Conservation (phyloP, 1,140 invertebrate species). For the Heliconius congener region DNA sequence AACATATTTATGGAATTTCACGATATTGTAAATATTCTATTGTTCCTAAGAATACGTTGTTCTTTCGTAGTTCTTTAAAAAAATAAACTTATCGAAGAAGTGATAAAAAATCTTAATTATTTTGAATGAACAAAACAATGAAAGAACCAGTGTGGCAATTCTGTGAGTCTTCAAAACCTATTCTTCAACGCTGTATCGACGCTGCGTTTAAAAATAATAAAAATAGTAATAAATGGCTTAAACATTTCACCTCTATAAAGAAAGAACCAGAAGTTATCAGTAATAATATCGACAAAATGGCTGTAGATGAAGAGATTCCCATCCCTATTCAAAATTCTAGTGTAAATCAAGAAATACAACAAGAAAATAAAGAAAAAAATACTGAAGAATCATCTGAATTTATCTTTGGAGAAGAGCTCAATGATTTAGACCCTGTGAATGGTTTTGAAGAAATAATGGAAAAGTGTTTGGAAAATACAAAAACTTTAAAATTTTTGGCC, state of each 20-base stretch:
- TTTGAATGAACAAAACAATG: not conserved
- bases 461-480: constrained; percentile 36
- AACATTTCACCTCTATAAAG: constrained; percentile 17
- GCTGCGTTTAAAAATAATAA: not conserved
- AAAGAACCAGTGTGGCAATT: constrained; percentile 28
- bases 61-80: too few species aligned
- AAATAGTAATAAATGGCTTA: constrained; percentile 34
- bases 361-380: not conserved
- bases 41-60: too few species aligned
- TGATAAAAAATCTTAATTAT: not conserved
- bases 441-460: constrained; percentile 39
- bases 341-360: not conserved
- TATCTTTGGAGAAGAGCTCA: not conserved
- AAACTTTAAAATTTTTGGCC: constrained; percentile 36
- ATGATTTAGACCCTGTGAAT: constrained; percentile 18
- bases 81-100: not conserved
- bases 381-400: not conserved
- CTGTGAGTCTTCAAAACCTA: constrained; percentile 29
- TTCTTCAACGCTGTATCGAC: constrained; percentile 24
- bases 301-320: not conserved
- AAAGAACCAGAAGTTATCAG: not conserved
- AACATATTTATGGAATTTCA: not conserved
- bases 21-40: not conserved
- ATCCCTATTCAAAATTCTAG: not conserved
- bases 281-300: not conserved